Base-by-base conservation (phyloP, 1,140 invertebrate species). In the Eufriesea mexicana region DNA sequence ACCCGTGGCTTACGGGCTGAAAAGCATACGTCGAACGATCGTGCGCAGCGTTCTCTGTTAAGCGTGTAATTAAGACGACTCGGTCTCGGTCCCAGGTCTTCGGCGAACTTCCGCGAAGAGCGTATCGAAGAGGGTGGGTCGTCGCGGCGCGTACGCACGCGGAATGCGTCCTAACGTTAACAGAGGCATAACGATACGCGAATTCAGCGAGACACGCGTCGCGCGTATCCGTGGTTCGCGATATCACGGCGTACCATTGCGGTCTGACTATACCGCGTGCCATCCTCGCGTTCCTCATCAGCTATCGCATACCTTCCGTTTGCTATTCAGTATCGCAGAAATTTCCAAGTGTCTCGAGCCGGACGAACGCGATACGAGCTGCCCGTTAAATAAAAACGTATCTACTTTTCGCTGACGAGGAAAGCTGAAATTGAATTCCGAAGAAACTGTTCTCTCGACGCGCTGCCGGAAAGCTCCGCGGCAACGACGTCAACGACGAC, bases 381-480 rank as follows among this genome's bases (percentile, higher is more conserved):
- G 47, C 59, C 49, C 51, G 47, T 77, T 42, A 62, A 78, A 72
- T 59, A 74, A 88, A 78, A 85, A 75, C 84, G 71, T 62, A 62
- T 84, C 55, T 57, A n/a, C 45, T 47, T 47, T 42, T 42, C 14
- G 35, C 23, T 45, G 57, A 59, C 18, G 57, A 45, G 51, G 49
- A 61, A 61, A 81, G 61, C 68, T 70, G 45, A 84, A 87, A 81
- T 84, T 79, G 51, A 57, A 71, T 79, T 68, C 10, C 20, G 25
- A 49, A 49, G 4, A 47, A 57, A 18, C 51, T 70, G 18, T 10
- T 6, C 57, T 25, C n/a, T 54, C 20, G 64, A 25, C 74, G 66
- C 42, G 47, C 25, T 9, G 45, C 5, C 45, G 42, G 42, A 25
- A 18, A 70, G n/a, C 12, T 10, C n/a, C n/a, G 57, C 5, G 57